Evolutionary conservation across 2,888 invertebrate genomes (phyloP).

Genomic region (Pecten maximus): DNA sequence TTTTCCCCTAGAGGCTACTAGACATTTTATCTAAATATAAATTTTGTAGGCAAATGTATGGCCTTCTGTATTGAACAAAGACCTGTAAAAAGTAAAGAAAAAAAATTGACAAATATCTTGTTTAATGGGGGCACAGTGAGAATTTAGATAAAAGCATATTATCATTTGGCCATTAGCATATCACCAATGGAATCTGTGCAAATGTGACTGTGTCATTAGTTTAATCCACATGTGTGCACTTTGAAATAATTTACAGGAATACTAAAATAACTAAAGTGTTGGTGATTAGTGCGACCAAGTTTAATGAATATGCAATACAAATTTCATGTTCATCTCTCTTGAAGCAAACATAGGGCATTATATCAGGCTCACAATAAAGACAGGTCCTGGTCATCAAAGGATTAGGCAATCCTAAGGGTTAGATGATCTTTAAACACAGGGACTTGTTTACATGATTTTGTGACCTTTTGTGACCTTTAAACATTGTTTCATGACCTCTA

Average conservation of each 20-base stretch:
- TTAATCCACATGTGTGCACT: conserved; percentile 27
- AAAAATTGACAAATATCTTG: not conserved
- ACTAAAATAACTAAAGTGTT: not conserved
- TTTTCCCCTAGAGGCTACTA: not conserved
- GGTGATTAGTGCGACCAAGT: not conserved
- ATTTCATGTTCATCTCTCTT: not conserved
- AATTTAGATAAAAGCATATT: not conserved
- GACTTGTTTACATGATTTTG: too few species aligned
- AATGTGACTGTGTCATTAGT: not conserved
- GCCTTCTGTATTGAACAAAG: not conserved
- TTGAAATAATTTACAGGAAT: conserved; percentile 20
- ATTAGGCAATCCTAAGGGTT: not conserved
- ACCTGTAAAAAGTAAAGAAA: not conserved
- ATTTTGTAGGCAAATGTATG: not conserved
- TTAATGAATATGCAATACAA: not conserved
- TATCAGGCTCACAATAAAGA: not conserved
- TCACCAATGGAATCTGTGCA: not conserved
- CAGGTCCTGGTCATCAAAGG: not conserved
- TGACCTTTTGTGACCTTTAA: too few species aligned
- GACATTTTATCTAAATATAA: not conserved
- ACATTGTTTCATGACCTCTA: too few species aligned
- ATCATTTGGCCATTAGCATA: not conserved
- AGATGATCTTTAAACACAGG: not conserved
- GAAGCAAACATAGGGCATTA: not conserved
- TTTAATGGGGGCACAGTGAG: not conserved